Percentiles rank a stretch among this genome's conserved stretches.
Evolutionary conservation across 2,113 vertebrate species (phyloP).

Genomic region (Tetraodon nigroviridis): DNA sequence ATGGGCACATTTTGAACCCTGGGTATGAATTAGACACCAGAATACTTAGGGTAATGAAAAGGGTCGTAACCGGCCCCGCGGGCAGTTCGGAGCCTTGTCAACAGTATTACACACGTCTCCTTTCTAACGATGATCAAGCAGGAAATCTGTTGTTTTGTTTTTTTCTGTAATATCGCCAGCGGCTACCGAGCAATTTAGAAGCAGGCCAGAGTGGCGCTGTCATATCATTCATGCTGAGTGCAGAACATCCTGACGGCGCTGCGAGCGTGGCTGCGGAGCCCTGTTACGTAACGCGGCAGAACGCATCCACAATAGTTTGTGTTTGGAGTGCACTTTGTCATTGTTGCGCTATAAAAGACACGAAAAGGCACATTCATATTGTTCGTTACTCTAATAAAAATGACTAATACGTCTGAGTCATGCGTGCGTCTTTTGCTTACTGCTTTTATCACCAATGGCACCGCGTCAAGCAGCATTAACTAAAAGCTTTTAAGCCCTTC

Average conservation of each 20-base stretch:
- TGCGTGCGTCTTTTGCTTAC: slow-evolving; percentile 2
- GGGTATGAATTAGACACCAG: too few relatives aligned
- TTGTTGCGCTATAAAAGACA: not conserved
- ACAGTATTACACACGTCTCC: not conserved
- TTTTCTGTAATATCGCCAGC: not conserved
- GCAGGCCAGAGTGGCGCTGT: not conserved
- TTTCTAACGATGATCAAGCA: not conserved
- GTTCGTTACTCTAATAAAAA: slow-evolving; percentile 6
- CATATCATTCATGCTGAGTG: not conserved
- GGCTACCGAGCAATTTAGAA: not conserved
- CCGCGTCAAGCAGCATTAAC: slow-evolving; percentile 45
- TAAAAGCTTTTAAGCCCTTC: slow-evolving; percentile 49
- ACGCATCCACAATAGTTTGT: slow-evolving; percentile 8
- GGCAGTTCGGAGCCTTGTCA: not conserved
- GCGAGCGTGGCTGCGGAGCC: slow-evolving; percentile 5
- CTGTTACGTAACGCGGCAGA: slow-evolving; percentile 32
- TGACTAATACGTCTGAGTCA: slow-evolving; percentile 3
- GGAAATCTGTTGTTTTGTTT: not conserved
- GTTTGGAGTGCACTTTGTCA: slow-evolving; percentile 1
- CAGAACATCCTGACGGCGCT: not conserved
- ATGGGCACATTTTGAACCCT: too few relatives aligned
- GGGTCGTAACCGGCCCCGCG: too few relatives aligned
- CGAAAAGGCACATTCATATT: not conserved
- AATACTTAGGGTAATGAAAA: too few relatives aligned
- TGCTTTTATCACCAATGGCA: slow-evolving; percentile 37